phyloP scores from a whole-genome alignment of 2,888 invertebrate genomes.

The Autographa gamma region DNA sequence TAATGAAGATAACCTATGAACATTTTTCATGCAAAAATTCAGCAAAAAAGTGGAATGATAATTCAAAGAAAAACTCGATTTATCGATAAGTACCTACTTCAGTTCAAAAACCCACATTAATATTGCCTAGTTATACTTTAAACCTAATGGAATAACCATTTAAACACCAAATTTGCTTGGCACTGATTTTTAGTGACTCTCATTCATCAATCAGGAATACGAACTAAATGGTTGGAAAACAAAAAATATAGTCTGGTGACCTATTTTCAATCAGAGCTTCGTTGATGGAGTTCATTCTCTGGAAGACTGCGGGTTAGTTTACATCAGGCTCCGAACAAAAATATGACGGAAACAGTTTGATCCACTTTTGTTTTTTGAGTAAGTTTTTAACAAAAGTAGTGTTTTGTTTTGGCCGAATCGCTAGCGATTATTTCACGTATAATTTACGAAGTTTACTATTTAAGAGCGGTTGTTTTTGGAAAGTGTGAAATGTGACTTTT shows the following conservation, averaged over 20 bases:
- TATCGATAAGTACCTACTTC: too few species aligned
- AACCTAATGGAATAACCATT: neutral
- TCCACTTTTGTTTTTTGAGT: neutral
- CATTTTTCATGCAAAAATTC: too few species aligned
- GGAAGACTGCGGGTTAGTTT: constrained; percentile 22
- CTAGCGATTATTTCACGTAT: too few species aligned
- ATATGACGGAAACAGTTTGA: neutral
- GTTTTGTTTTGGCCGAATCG: neutral
- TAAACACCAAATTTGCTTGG: constrained; percentile 1
- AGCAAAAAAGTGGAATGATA: too few species aligned
- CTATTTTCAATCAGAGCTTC: constrained; percentile 36
- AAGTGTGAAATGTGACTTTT: too few species aligned
- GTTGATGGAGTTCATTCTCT: constrained; percentile 41
- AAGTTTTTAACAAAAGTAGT: too few species aligned
- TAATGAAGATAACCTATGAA: too few species aligned
- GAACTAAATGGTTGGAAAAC: constrained; percentile 22
- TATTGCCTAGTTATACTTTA: too few species aligned
- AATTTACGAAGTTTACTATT: too few species aligned
- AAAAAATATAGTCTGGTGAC: constrained; percentile 27
- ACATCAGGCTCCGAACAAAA: constrained; percentile 2
- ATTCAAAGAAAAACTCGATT: too few species aligned
- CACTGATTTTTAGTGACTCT: neutral
- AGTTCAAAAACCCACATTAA: too few species aligned
- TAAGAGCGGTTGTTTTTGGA: too few species aligned
- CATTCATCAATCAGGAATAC: constrained; percentile 21